A percentile compares a stretch with the other conserved stretches of the same genome.
Evolutionary conservation across 2,888 invertebrate genomes (phyloP).

Genomic region (Salpingus planirostris): DNA sequence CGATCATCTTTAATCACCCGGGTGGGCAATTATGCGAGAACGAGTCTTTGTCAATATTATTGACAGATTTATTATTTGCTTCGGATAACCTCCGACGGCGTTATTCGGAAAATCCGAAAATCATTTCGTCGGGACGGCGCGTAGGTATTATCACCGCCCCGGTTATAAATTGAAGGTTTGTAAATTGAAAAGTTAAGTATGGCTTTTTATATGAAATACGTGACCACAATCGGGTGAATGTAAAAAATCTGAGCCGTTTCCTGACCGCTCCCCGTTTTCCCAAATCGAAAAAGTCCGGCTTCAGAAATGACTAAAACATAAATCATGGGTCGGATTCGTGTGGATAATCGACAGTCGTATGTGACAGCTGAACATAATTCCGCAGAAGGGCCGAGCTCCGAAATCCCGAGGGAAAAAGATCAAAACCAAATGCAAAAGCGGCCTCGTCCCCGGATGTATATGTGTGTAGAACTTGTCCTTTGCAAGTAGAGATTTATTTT

Average conservation of each 20-base stretch:
- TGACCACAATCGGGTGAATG: slow-evolving; percentile 26
- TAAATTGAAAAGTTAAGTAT: slow-evolving; percentile 29
- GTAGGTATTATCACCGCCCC: too few relatives aligned
- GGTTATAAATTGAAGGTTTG: slow-evolving; percentile 22
- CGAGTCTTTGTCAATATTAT: too few relatives aligned
- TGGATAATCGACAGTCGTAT: slow-evolving; percentile 34
- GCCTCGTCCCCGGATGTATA: slow-evolving; percentile 10
- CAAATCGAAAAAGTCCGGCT: slow-evolving; percentile 23
- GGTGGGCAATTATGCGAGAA: too few relatives aligned
- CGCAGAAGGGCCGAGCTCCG: slow-evolving; percentile 14
- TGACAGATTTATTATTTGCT: too few relatives aligned
- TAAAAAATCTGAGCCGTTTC: slow-evolving; percentile 26
- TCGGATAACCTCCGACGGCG: too few relatives aligned
- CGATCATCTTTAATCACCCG: too few relatives aligned
- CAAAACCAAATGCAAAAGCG: slow-evolving; percentile 18
- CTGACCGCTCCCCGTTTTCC: slow-evolving; percentile 14
- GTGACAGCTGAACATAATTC: slow-evolving; percentile 34
- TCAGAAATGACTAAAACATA: slow-evolving; percentile 30
- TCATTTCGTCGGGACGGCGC: too few relatives aligned
- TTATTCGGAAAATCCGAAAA: too few relatives aligned
- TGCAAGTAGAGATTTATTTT: slow-evolving; percentile 18
- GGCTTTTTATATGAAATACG: slow-evolving; percentile 25
- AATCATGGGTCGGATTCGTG: slow-evolving; percentile 29
- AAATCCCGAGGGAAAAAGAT: slow-evolving; percentile 16
- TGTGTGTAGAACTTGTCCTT: slow-evolving; percentile 18